Evolutionary conservation across 2,888 invertebrate species (phyloP), one percentile per base, ranked within the genome.

Genomic region (Eupithecia subumbrata): DNA sequence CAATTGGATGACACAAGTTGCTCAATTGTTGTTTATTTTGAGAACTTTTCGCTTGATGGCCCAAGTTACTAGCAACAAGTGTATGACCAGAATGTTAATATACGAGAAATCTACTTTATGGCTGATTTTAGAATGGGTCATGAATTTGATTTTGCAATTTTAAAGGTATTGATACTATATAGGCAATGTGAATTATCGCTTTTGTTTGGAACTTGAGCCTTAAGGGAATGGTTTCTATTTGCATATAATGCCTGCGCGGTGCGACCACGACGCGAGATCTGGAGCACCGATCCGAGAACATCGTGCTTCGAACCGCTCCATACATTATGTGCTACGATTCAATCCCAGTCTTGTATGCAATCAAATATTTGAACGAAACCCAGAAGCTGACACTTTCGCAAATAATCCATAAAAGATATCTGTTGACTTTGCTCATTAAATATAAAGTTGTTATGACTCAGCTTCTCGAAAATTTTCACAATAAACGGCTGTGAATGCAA

Each of bases 181-280:
- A 80, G 79, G 79, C 82, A 82, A 77, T 78, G 77, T 79, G 78
- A 81, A 75, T 78, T 88, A 86, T 87, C 90, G 90, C 90, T 89
- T 80, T 81, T 85, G 86, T 88, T 83, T 84, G 77, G 84, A 85
- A 85, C 89, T 89, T 89, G 84, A 79, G 84, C 82, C 87, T 83
- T 84, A 78, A 72, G 85, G 87, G 89, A 90, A 86, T 80, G 87
- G 87, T 82, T 81, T 84, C 80, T 85, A 92, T 93, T 93, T 91
- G 90, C 92, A 92, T 92, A 93, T 92, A 92, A 92, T 91, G 89
- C 89, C 83, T 84, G 87, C 87, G 87, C 87, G 87, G 89, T 80
- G 89, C 89, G 89, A 88, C 90, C 91, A 91, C 91, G 90, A 91
- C 80, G 86, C 82, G 75, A 92, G 92, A 92, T 92, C 89, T 93